A percentile compares a stretch with the other conserved stretches of the same genome.
Conservation (phyloP, 2,797 vertebrate species). For the Microctenopoma stevenorrisi region DNA sequence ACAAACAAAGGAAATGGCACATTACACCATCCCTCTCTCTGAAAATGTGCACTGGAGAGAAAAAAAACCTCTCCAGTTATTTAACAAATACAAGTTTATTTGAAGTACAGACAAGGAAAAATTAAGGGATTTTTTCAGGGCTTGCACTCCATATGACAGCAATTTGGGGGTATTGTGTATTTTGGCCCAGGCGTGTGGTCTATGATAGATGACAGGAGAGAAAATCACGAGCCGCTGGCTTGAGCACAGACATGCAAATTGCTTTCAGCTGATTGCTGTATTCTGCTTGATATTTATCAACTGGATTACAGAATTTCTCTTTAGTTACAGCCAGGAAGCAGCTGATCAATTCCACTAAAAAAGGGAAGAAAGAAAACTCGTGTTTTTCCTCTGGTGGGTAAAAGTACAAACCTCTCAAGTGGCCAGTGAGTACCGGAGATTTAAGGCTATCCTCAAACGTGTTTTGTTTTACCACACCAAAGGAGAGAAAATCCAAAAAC, state of each 20-base stretch:
- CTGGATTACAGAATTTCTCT: conserved; percentile 76
- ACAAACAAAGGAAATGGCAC: conserved; percentile 85
- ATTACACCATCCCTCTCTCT: conserved; percentile 79
- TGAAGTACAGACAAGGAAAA: conserved; percentile 85
- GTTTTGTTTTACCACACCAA: conserved; percentile 41
- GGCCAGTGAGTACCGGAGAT: conserved; percentile 34
- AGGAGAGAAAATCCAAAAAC: conserved; percentile 18
- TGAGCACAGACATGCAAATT: conserved; percentile 87
- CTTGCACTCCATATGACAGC: conserved; percentile 92
- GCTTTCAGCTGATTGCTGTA: conserved; percentile 91
- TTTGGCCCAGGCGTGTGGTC: conserved; percentile 87
- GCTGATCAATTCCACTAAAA: conserved; percentile 72
- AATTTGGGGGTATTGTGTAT: conserved; percentile 94
- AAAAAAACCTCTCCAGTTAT: conserved; percentile 80
- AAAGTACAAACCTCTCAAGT: conserved; percentile 55
- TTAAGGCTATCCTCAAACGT: conserved; percentile 30
- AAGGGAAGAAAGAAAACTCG: conserved; percentile 38
- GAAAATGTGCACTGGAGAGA: conserved; percentile 77
- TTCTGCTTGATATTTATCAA: conserved; percentile 90
- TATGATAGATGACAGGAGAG: conserved; percentile 94
- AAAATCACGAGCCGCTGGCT: conserved; percentile 88
- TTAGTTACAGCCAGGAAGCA: conserved; percentile 77
- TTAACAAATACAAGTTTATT: conserved; percentile 92
- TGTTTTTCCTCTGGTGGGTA: conserved; percentile 56
- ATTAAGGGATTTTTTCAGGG: conserved; percentile 86